Evolutionary conservation across 1,140 invertebrate species (phyloP).

Genomic region (Penaeus vannamei): DNA sequence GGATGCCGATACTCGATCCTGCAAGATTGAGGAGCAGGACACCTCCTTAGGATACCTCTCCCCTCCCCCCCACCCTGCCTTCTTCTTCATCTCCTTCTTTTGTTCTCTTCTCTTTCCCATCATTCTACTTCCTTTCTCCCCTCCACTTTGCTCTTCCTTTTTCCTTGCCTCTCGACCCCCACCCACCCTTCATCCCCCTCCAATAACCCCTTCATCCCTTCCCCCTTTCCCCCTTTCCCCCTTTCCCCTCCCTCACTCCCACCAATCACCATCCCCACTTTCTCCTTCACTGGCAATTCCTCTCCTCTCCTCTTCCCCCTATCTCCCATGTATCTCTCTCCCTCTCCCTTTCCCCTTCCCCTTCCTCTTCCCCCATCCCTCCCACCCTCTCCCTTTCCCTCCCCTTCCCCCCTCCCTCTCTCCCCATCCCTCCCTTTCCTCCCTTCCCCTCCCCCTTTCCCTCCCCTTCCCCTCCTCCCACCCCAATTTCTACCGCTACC

Average conservation of each 20-base stretch:
- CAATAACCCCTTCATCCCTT: background rate
- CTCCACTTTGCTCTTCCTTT: background rate
- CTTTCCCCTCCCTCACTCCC: background rate
- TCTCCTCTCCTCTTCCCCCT: conserved; percentile 9
- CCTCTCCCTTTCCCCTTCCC: background rate
- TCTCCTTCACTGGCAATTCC: background rate
- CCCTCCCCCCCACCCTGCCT: background rate
- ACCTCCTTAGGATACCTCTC: too few species aligned
- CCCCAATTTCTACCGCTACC: too few species aligned
- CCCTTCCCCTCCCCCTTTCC: background rate
- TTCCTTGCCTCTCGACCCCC: background rate
- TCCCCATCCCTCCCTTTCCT: background rate
- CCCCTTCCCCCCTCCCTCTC: background rate
- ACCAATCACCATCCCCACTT: background rate
- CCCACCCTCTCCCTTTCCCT: background rate
- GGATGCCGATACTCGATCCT: too few species aligned
- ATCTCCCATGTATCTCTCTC: background rate
- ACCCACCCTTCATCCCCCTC: background rate
- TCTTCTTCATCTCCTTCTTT: background rate
- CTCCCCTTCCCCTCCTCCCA: background rate
- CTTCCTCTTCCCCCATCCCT: background rate
- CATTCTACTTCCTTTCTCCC: background rate
- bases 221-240: background rate
- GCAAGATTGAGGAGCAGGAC: too few species aligned
- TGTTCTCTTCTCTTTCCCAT: background rate